Base-by-base conservation (phyloP, 2,797 vertebrate genomes). In the Pseudotriccus pelzelni region DNA sequence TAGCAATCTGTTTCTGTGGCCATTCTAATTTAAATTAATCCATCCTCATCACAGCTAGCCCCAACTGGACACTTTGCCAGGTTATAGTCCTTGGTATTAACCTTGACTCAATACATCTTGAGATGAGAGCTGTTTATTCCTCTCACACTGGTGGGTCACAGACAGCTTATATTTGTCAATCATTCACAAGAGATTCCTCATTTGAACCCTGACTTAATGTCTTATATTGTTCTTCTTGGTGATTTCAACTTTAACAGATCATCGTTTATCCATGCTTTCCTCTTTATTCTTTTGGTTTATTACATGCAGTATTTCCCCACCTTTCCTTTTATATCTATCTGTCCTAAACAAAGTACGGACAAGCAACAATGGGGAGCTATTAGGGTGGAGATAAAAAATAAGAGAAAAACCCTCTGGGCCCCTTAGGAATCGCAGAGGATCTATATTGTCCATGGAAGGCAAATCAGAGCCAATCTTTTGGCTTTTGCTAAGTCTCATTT, bases 401-500 rank as follows among this genome's bases (percentile, higher is more conserved):
- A 86, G 32, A 82, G 43, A 73, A 88, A 43, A 34, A 78, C 7
- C 9, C 28, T 84, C n/a, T 67, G 37, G 30, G 53, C 6, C 56
- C 34, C n/a, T 47, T 63, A 47, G 79, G 37, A 83, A 82, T 87
- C 62, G 73, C 49, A 70, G 60, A 77, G 56, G 68, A 75, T 81
- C 77, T 92, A 63, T 91, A 84, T 87, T 25, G 84, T 22, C n/a
- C 14, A 17, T 82, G 83, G 72, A 84, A 89, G 59, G 87, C 49
- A 93, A 93, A 95, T 90, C 60, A 83, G 74, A 89, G 19, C 20
- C 0, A 5, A 81, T 80, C 79, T 91, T 36, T 62, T 91, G 50
- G 53, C 36, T 94, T 95, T 96, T 69, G 44, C 53, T 91, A 96
- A 92, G 44, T 90, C 52, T 63, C 23, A 37, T 92, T 95, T 94